Evolutionary conservation across 2,113 vertebrate genomes (phyloP), one percentile per base, ranked within the genome.

Genomic region (Equus quagga): DNA sequence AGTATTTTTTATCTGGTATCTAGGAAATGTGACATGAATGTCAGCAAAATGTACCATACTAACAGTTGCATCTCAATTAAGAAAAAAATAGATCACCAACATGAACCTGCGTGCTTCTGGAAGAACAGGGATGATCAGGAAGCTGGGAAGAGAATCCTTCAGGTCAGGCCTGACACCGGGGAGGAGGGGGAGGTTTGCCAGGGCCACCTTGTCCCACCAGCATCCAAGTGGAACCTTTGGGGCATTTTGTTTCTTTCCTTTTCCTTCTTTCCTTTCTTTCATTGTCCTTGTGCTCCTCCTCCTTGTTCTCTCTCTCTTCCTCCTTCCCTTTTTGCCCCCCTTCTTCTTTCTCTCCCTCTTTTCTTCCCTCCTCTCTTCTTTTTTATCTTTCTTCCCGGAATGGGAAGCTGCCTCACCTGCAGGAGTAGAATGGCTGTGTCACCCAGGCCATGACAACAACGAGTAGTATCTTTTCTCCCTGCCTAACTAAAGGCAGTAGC

Each of bases 41-140:
- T 44, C 94, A 98, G 65, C 73, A 78, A 67, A 97, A 91, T 96
- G 69, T 96, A 94, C 93, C 96, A 79, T 91, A 82, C 44, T 54
- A 64, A 73, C 94, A 96, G 64, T 78, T 98, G 58, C 49, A 97
- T 96, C 92, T 98, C 96, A 98, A 46, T 95, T 96, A 98, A 97
- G 92, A 72, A 93, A 97, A 97, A 98, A 97, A 97, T 41, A 94
- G 84, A 98, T 90, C 79, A 93, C 86, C 80, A 84, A 92, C 1
- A 18, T 89, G 85, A 86, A 97, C 85, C 97, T 96, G 92, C 46
- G 76, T 58, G 26, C 86, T 97, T 98, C 91, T 92, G 81, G 80
- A 85, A 93, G 92, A 97, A 94, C 26, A 96, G 44, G 2, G 36
- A n/a, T 96, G 69, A 56, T 21, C 58, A 89, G 67, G 60, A 85